Conservation (phyloP, 37 sponge, comb jelly and placozoan species). For the Hexactinellida sp. region DNA sequence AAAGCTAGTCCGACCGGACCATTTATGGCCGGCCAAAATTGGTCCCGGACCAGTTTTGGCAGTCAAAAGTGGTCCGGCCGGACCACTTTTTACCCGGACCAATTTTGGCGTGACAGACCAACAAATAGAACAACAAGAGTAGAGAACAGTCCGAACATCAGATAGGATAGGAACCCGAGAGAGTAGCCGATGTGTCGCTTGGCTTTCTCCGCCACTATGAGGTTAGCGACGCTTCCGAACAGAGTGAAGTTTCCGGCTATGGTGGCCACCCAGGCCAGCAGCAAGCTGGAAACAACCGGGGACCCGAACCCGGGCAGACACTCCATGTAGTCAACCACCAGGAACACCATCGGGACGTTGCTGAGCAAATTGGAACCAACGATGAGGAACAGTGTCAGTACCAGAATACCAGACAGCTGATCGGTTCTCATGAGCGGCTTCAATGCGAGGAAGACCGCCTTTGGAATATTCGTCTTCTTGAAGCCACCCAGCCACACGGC, state of each 20-base stretch:
- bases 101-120: too few species aligned
- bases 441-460: conserved; percentile 24
- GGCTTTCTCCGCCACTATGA: conserved; percentile 79
- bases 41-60: too few species aligned
- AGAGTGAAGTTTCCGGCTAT: conserved; percentile 79
- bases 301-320: not conserved
- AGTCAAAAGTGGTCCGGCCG: too few species aligned
- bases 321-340: conserved; percentile 30
- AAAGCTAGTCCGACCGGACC: too few species aligned
- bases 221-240: conserved; percentile 74
- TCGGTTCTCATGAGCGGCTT: conserved; percentile 29
- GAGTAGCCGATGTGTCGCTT: conserved; percentile 24
- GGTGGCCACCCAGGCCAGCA: conserved; percentile 71
- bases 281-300: conserved; percentile 28
- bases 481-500: conserved; percentile 75
- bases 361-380: conserved; percentile 67
- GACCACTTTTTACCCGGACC: too few species aligned
- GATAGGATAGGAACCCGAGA: conserved; percentile 50
- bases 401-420: conserved; percentile 23
- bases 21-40: too few species aligned
- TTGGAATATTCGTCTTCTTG: conserved; percentile 53
- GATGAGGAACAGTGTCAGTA: conserved; percentile 50
- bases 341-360: conserved; percentile 68
- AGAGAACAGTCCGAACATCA: conserved; percentile 65
- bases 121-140: conserved; percentile 40